phyloP scores from a whole-genome alignment of 1,140 invertebrate species.

The Leptinotarsa lineolata region DNA sequence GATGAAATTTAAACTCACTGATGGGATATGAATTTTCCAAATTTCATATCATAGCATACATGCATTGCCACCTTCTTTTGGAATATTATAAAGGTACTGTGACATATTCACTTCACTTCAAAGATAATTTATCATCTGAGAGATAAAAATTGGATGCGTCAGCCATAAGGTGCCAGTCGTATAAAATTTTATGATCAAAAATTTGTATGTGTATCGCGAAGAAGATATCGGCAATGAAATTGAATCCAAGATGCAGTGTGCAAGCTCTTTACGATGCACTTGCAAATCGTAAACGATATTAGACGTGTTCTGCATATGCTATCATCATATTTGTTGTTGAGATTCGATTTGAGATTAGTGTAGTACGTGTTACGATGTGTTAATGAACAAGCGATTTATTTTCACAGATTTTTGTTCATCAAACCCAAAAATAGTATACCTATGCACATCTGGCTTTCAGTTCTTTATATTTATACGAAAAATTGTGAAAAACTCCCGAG shows the following conservation, averaged over 20 bases:
- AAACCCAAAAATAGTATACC: no score
- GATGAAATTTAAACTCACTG: no score
- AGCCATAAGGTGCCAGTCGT: conserved; percentile 3
- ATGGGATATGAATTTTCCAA: background rate
- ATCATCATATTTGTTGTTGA: background rate
- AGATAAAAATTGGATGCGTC: conserved; percentile 1
- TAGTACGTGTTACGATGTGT: background rate
- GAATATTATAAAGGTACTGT: background rate
- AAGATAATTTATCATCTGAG: background rate
- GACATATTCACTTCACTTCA: background rate
- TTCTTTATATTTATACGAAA: no score
- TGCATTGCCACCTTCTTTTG: background rate
- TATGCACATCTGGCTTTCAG: no score
- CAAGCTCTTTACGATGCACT: conserved; percentile 23
- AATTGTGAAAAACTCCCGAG: no score
- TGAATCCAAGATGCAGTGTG: conserved; percentile 16
- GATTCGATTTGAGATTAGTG: background rate
- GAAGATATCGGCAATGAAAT: conserved; percentile 22
- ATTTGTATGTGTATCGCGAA: conserved; percentile 24
- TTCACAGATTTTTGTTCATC: no score
- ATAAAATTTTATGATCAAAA: conserved; percentile 24
- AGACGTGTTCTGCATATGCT: conserved; percentile 20
- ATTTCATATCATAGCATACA: background rate
- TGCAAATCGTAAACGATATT: conserved; percentile 24
- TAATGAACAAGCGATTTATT: no score